Conservation (phyloP, 2,888 invertebrate genomes). For the Melieria omissa region DNA sequence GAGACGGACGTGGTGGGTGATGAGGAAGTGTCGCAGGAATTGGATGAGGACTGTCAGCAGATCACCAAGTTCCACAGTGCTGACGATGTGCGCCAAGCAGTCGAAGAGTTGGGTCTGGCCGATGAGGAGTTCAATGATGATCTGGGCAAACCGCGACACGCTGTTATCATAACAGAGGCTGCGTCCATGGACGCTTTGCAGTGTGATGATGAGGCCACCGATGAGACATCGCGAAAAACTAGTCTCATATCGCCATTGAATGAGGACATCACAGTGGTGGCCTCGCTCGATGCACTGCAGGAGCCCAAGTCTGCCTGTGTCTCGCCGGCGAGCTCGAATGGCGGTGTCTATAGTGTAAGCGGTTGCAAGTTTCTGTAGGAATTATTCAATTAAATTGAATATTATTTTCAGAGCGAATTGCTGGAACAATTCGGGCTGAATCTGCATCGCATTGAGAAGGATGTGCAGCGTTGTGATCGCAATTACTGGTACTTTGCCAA, state of each 20-base stretch:
- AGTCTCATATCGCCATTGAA: constrained; percentile 73
- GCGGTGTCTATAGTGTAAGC: constrained; percentile 85
- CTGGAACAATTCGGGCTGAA: constrained; percentile 88
- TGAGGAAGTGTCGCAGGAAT: constrained; percentile 34
- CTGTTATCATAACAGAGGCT: constrained; percentile 79
- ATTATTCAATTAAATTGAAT: background rate
- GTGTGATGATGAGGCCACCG: constrained; percentile 68
- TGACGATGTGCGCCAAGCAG: constrained; percentile 59
- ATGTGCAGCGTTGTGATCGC: constrained; percentile 94
- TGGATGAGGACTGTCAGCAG: constrained; percentile 42
- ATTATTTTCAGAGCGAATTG: constrained; percentile 76
- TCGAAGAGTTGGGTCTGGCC: constrained; percentile 31
- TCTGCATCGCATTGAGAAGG: constrained; percentile 94
- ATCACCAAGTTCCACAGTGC: constrained; percentile 64
- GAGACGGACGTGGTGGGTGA: constrained; percentile 3
- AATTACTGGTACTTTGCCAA: constrained; percentile 93
- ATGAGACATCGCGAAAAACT: constrained; percentile 67
- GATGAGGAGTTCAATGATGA: constrained; percentile 48
- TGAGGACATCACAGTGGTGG: constrained; percentile 70
- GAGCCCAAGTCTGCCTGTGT: constrained; percentile 74
- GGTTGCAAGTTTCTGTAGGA: background rate
- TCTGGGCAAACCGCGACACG: constrained; percentile 68
- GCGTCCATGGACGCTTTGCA: constrained; percentile 74
- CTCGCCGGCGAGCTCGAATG: constrained; percentile 89
- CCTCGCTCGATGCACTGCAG: constrained; percentile 62